Evolutionary conservation across 2,113 vertebrate species (phyloP), one percentile per base, ranked within the genome.

Genomic region (Austrofundulus limnaeus): DNA sequence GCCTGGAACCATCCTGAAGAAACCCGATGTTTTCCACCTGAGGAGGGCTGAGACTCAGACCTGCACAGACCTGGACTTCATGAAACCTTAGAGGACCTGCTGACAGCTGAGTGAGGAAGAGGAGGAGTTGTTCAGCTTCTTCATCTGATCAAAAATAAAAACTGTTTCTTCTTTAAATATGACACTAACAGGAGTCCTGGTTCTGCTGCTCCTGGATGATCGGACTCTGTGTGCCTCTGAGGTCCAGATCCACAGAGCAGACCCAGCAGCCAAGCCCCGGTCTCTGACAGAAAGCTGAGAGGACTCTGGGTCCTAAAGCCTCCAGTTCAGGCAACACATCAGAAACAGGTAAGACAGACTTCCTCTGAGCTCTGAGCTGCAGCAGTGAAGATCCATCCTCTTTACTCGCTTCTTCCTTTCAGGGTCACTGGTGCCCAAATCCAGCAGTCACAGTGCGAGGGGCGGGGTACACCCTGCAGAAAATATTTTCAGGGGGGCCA

Each of bases 41-140:
- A 28, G 21, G 56, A 5, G 14, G 64, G 65, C 48, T 65, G 70
- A 77, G 74, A 53, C 41, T 53, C 61, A 52, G 53, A 52, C 43
- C 77, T 53, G 37, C 56, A 25, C n/a, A 47, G 12, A 45, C 58
- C 65, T 5, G 34, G 11, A 41, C 64, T 45, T 79, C 80, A 78
- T 86, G 86, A 85, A 83, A 84, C 79, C 74, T 60, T 75, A 83
- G 80, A 80, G n/a, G n/a, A n/a, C n/a, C n/a, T n/a, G n/a, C n/a
- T 81, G 82, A 82, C 76, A 78, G 83, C 78, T 79, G 84, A 72
- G 56, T 2, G 20, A 48, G 68, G 66, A 34, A 9, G 31, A 34
- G 65, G 60, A 58, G 69, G 24, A 8, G 37, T 53, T 25, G 59
- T 64, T 66, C 52, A 60, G 39, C 51, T 49, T 17, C 34, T 1